phyloP scores from a whole-genome alignment of 1,140 invertebrate genomes.

The Apis dorsata region DNA sequence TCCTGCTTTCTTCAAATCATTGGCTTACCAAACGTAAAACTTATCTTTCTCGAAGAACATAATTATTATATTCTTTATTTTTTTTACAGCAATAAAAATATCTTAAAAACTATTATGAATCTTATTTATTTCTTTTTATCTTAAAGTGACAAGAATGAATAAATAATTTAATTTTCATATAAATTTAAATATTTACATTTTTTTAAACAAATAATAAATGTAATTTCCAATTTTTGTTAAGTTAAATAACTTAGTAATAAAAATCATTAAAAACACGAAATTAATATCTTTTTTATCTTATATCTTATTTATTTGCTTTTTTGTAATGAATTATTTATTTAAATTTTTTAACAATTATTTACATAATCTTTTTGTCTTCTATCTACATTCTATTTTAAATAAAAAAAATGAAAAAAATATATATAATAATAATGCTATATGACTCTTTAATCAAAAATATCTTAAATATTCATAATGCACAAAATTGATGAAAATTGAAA shows the following conservation, averaged over 20 bases:
- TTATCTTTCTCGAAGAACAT: not conserved
- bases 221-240: not conserved
- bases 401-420: not conserved
- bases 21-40: not conserved
- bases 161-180: not conserved
- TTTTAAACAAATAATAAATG: not conserved
- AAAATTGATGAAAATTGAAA: slow-evolving; percentile 62
- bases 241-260: not conserved
- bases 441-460: slow-evolving; percentile 37
- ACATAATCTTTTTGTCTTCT: not conserved
- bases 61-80: not conserved
- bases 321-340: not conserved
- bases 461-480: slow-evolving; percentile 64
- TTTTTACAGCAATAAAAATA: too few species aligned
- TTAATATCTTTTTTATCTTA: not conserved
- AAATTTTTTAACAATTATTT: not conserved
- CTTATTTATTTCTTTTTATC: not conserved
- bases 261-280: too few species aligned
- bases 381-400: not conserved
- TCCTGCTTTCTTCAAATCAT: not conserved
- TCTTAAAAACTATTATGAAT: not conserved
- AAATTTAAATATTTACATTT: not conserved
- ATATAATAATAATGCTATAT: not conserved
- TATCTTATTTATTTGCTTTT: too few species aligned
- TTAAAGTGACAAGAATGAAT: too few species aligned